phyloP scores from a whole-genome alignment of 2,888 invertebrate genomes.

The Rosalia funebris region DNA sequence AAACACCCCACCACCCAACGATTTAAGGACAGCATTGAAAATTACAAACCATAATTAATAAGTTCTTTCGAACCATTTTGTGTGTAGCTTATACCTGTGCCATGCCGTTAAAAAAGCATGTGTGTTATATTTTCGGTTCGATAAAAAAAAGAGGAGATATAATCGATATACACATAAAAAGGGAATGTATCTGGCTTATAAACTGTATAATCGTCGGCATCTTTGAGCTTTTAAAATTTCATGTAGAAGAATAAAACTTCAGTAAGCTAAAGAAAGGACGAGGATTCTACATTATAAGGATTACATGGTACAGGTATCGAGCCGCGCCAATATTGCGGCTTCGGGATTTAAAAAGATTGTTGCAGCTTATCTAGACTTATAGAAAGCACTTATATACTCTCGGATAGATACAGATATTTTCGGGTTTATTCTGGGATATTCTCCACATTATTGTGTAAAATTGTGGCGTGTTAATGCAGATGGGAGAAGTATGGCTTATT shows the following conservation, averaged over 20 bases:
- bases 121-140: conserved; percentile 5
- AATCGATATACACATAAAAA: conserved; percentile 34
- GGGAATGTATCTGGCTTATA: conserved; percentile 51
- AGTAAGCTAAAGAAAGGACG: conserved; percentile 61
- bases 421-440: conserved; percentile 17
- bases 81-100: conserved; percentile 13
- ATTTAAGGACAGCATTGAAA: conserved; percentile 28
- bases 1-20: conserved; percentile 15
- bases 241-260: conserved; percentile 60
- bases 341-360: conserved; percentile 61
- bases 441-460: not conserved
- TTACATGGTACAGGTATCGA: conserved; percentile 61
- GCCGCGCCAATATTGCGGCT: conserved; percentile 59
- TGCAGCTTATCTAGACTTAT: conserved; percentile 62
- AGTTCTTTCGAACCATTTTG: conserved; percentile 30
- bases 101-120: conserved; percentile 17
- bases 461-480: too few relatives aligned
- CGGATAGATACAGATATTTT: conserved; percentile 51
- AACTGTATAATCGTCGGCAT: conserved; percentile 59
- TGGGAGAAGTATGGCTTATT: not conserved
- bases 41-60: conserved; percentile 38
- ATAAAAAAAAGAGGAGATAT: conserved; percentile 35
- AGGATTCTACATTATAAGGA: conserved; percentile 64
- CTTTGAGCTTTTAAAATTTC: conserved; percentile 60
- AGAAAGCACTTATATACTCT: conserved; percentile 54